A percentile compares a stretch with the other conserved stretches of the same genome.
Evolutionary conservation across 2,888 invertebrate species (phyloP).

Genomic region (Orthosia cruda): DNA sequence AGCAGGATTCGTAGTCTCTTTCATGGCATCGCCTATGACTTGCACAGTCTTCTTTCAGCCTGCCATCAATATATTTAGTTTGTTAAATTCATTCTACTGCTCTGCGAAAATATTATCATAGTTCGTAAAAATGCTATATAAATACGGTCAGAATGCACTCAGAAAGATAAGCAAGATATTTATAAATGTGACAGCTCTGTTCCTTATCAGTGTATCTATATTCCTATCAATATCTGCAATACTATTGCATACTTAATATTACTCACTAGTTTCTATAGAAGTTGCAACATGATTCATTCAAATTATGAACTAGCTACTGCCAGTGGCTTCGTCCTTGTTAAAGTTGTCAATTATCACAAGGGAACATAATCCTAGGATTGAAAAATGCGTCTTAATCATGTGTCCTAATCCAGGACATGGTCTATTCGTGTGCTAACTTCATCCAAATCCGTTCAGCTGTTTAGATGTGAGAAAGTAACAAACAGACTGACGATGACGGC

Average conservation of each 20-base stretch:
- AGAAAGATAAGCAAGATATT: constrained; percentile 6
- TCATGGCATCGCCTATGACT: background rate
- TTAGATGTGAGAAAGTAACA: no score
- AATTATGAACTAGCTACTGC: no score
- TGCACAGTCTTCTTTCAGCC: background rate
- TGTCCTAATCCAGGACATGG: no score
- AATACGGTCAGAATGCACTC: constrained; percentile 2
- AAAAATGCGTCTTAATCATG: no score
- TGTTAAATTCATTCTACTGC: background rate
- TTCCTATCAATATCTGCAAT: background rate
- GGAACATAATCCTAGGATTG: no score
- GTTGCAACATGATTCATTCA: constrained; percentile 17
- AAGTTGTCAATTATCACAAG: no score
- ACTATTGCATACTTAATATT: background rate
- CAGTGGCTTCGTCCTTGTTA: no score
- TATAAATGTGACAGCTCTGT: background rate
- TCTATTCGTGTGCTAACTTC: no score
- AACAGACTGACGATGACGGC: no score
- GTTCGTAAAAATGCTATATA: background rate
- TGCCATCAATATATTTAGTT: background rate
- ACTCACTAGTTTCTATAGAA: constrained; percentile 3
- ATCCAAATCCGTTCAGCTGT: no score
- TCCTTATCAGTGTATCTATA: constrained; percentile 13
- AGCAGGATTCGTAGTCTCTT: background rate
- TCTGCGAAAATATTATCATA: background rate